A percentile compares a stretch with the other conserved stretches of the same genome.
Evolutionary conservation across 2,888 invertebrate species (phyloP).

Genomic region (Dynastes grantii): DNA sequence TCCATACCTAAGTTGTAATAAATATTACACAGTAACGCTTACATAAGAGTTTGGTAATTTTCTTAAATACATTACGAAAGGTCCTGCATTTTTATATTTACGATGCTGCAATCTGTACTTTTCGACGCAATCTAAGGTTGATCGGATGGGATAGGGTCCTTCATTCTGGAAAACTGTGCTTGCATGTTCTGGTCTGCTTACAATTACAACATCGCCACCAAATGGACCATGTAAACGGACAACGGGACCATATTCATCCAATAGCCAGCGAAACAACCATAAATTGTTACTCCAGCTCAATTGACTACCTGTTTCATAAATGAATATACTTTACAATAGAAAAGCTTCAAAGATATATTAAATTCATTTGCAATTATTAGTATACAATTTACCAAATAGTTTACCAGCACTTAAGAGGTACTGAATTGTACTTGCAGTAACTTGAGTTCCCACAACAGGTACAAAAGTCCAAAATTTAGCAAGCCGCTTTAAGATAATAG

Average conservation of each 20-base stretch:
- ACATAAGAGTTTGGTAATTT: not conserved
- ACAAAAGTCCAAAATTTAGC: constrained; percentile 76
- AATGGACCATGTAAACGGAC: constrained; percentile 79
- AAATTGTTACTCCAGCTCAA: constrained; percentile 71
- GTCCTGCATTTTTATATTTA: constrained; percentile 73
- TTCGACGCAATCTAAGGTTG: constrained; percentile 77
- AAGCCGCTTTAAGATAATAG: constrained; percentile 74
- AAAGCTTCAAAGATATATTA: not conserved
- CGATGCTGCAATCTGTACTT: constrained; percentile 76
- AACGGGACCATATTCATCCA: constrained; percentile 77
- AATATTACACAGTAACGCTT: constrained; percentile 8
- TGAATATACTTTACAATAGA: not conserved
- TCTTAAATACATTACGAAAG: constrained; percentile 74
- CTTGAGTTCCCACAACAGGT: constrained; percentile 77
- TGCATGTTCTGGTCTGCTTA: constrained; percentile 78
- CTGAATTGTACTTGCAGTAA: constrained; percentile 73
- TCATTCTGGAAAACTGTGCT: constrained; percentile 77
- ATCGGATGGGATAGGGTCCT: constrained; percentile 75
- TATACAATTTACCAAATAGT: constrained; percentile 65
- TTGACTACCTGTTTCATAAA: constrained; percentile 64
- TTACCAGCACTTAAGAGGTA: constrained; percentile 73
- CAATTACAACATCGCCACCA: constrained; percentile 77
- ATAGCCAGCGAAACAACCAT: constrained; percentile 69
- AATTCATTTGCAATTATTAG: not conserved
- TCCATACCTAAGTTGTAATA: constrained; percentile 70